These are phyloP conservation scores for Salticus scenicus DNA, from an alignment of 2,888 invertebrate species.

Conservation along the genomic window DNA sequence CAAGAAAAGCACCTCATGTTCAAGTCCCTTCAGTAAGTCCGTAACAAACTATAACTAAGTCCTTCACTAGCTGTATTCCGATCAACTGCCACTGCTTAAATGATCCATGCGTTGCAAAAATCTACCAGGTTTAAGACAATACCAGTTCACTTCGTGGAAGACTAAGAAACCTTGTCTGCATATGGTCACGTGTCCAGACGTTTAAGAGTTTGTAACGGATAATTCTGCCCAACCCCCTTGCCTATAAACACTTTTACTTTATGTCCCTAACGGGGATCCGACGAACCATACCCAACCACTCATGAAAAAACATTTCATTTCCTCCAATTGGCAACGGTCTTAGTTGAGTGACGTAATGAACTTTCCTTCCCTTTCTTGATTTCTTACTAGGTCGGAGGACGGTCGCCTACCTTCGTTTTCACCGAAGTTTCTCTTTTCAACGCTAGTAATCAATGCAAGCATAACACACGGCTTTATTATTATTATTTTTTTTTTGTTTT, in stretches of 20 bases:
- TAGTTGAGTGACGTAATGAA: constrained; percentile 55
- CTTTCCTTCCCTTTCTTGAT: constrained; percentile 45
- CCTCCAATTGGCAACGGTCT: constrained; percentile 69
- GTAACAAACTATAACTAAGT: background rate
- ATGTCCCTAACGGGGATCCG: constrained; percentile 55
- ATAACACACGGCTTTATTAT: background rate
- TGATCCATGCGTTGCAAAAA: constrained; percentile 32
- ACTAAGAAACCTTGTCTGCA: constrained; percentile 28
- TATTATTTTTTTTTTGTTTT: background rate
- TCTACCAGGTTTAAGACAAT: constrained; percentile 28
- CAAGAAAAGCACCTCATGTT: constrained; percentile 49
- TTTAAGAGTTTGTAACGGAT: constrained; percentile 56
- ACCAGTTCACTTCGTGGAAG: constrained; percentile 36
- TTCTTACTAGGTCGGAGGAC: constrained; percentile 60
- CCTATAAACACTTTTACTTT: constrained; percentile 50
- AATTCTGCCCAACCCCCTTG: constrained; percentile 59
- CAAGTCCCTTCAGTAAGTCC: background rate
- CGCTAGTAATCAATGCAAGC: constrained; percentile 13
- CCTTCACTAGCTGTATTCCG: constrained; percentile 20
- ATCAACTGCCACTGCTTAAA: constrained; percentile 23
- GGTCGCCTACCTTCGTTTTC: constrained; percentile 60
- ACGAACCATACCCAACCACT: constrained; percentile 59
- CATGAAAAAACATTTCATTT: constrained; percentile 57
- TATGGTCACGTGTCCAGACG: constrained; percentile 39
- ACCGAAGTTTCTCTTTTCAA: constrained; percentile 32